Evolutionary conservation across 2,113 vertebrate species (phyloP).

Genomic region (Daphoenositta chrysoptera): DNA sequence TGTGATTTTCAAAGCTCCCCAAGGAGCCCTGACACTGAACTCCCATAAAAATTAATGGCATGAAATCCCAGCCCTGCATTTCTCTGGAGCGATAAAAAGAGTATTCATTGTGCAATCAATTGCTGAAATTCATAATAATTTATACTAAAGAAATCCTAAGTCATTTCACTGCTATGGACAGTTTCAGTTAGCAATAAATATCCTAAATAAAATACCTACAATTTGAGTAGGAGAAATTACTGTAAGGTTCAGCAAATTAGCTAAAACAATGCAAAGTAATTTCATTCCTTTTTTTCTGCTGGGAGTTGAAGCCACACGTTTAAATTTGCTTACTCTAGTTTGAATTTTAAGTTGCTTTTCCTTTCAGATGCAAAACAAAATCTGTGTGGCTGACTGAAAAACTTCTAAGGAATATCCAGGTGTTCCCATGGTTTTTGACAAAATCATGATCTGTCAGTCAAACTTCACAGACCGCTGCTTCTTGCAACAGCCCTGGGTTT

Average conservation of each 20-base stretch:
- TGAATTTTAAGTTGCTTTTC: not conserved
- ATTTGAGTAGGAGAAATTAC: not conserved
- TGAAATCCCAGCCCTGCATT: constrained; percentile 13
- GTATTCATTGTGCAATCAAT: constrained; percentile 15
- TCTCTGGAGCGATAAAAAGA: constrained; percentile 14
- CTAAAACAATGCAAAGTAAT: not conserved
- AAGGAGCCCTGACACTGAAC: constrained; percentile 27
- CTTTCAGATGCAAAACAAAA: not conserved
- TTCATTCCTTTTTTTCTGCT: not conserved
- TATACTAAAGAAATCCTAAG: not conserved
- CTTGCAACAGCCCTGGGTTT: not conserved
- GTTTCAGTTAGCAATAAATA: not conserved
- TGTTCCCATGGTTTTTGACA: not conserved
- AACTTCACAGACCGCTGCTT: not conserved
- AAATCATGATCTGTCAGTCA: not conserved
- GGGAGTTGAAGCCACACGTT: not conserved
- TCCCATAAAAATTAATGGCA: constrained; percentile 38
- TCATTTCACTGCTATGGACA: not conserved
- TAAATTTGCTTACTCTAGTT: not conserved
- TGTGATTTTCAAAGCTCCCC: constrained; percentile 47
- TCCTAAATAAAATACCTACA: not conserved
- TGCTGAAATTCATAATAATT: not conserved
- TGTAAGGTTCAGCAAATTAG: not conserved
- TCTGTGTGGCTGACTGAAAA: not conserved
- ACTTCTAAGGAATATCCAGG: not conserved